A percentile compares a stretch with the other conserved stretches of the same genome.
Conservation (phyloP, 1,140 invertebrate genomes). For the Mizuhopecten yessoensis region DNA sequence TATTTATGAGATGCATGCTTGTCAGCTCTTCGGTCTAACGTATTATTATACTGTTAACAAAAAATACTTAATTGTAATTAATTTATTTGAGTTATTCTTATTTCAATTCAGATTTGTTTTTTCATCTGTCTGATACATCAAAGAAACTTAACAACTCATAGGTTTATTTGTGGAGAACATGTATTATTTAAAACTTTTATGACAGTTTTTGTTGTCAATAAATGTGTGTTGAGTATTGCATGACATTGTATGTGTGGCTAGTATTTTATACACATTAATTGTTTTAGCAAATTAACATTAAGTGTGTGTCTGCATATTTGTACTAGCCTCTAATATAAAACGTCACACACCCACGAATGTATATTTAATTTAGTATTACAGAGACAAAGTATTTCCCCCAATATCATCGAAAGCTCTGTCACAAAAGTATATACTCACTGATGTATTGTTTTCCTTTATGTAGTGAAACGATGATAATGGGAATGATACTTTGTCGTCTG, state of each 20-base stretch:
- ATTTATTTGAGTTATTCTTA: too few relatives aligned
- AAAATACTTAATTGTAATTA: too few relatives aligned
- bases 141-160: too few relatives aligned
- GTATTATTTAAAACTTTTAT: too few relatives aligned
- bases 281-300: background rate
- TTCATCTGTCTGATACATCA: too few relatives aligned
- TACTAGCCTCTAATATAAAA: background rate
- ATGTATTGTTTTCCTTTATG: background rate
- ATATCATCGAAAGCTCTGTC: background rate
- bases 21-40: too few relatives aligned
- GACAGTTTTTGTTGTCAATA: too few relatives aligned
- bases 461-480: background rate
- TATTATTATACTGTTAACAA: too few relatives aligned
- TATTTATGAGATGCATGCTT: too few relatives aligned
- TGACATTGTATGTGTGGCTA: background rate
- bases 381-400: background rate
- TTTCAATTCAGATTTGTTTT: too few relatives aligned
- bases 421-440: background rate
- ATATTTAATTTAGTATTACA: background rate
- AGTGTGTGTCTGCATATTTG: background rate
- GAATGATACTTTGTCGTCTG: background rate
- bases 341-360: background rate
- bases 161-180: too few relatives aligned
- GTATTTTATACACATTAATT: background rate
- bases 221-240: background rate